These are phyloP conservation scores for Hippolais icterina DNA, from an alignment of 2,113 vertebrate species.

Conservation along the genomic window DNA sequence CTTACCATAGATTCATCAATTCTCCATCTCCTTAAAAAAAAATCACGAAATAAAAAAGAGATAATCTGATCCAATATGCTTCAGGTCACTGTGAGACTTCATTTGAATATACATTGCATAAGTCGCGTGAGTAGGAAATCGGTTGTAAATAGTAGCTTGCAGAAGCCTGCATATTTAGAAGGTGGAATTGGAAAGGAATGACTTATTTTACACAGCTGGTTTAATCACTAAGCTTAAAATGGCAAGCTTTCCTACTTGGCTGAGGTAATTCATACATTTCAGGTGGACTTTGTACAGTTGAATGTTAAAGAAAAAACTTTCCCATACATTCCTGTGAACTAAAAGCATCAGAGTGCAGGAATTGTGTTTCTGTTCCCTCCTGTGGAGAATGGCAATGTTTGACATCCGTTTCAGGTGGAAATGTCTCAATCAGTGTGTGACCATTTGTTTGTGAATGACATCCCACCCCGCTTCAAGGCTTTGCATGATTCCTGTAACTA, in stretches of 20 bases:
- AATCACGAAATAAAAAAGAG: background rate
- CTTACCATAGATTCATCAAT: background rate
- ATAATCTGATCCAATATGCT: background rate
- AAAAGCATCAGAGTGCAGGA: background rate
- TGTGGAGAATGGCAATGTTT: background rate
- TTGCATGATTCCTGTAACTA: conserved; percentile 72
- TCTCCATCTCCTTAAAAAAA: background rate
- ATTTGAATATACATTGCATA: background rate
- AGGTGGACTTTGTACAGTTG: background rate
- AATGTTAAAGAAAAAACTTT: background rate
- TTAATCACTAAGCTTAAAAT: conserved; percentile 6
- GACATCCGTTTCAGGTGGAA: conserved; percentile 31
- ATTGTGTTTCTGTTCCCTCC: conserved; percentile 6
- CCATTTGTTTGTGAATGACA: conserved; percentile 71
- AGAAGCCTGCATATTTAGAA: background rate
- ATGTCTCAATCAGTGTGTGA: conserved; percentile 15
- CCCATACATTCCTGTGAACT: conserved; percentile 22
- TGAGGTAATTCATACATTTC: conserved; percentile 20
- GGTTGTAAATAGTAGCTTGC: background rate
- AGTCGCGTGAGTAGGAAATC: background rate
- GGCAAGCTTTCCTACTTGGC: conserved; percentile 20
- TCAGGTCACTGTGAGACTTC: background rate
- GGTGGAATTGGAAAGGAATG: background rate
- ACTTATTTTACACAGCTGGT: background rate
- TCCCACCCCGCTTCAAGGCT: conserved; percentile 62